These are phyloP conservation scores for Phenganax stokvisi DNA, from an alignment of 92 coral and sea anemone genomes.

Conservation along the genomic window DNA sequence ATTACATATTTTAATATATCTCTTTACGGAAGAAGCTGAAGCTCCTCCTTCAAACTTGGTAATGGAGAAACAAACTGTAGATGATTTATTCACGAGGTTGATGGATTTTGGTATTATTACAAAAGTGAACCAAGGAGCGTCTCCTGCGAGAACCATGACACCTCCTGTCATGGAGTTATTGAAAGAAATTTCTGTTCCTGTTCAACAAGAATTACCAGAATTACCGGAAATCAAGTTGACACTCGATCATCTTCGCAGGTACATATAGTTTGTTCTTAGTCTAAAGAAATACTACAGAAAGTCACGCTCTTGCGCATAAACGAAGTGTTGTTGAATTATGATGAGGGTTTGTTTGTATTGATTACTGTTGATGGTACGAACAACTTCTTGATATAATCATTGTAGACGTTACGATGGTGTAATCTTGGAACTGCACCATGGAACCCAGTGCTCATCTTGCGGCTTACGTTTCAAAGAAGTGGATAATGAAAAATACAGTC, in stretches of 20 bases:
- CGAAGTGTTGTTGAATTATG: too few relatives aligned
- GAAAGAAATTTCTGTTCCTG: slow-evolving; percentile 36
- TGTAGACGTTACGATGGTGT: slow-evolving; percentile 67
- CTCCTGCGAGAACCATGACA: slow-evolving; percentile 59
- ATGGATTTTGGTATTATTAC: slow-evolving; percentile 76
- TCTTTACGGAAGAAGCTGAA: background rate
- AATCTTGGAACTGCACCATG: slow-evolving; percentile 62
- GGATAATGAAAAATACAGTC: slow-evolving; percentile 73
- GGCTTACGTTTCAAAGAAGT: slow-evolving; percentile 88
- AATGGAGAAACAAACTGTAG: slow-evolving; percentile 83
- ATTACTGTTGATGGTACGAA: too few relatives aligned
- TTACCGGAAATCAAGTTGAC: slow-evolving; percentile 70
- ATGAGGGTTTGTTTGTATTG: too few relatives aligned
- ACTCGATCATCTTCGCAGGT: slow-evolving; percentile 74
- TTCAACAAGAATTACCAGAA: slow-evolving; percentile 24
- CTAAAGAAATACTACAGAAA: background rate
- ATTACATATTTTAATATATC: background rate
- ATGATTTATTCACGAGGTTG: slow-evolving; percentile 74
- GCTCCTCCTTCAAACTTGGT: slow-evolving; percentile 69
- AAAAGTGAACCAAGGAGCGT: slow-evolving; percentile 65
- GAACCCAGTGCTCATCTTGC: slow-evolving; percentile 93
- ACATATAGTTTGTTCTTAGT: slow-evolving; percentile 3
- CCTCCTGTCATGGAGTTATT: slow-evolving; percentile 49
- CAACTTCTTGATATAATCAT: background rate
- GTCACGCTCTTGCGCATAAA: too few relatives aligned